phyloP scores from a whole-genome alignment of 23 tunicate species.

The Oikopleura dioica region DNA sequence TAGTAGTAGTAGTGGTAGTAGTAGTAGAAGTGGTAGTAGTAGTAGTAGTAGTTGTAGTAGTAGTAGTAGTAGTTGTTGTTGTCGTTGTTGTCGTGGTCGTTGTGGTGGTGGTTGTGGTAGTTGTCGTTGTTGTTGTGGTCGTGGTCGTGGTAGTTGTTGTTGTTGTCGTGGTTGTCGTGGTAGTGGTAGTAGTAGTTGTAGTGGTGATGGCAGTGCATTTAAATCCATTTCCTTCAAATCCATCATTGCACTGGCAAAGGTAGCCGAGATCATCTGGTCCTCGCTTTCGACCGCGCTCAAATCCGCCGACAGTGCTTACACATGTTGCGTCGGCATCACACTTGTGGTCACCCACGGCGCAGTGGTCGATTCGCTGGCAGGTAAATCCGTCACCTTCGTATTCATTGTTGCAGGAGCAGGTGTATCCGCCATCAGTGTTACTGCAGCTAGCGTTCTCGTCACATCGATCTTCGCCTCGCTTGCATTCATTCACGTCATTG shows the following conservation, averaged over 20 bases:
- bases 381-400: neutral
- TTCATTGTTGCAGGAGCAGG: neutral
- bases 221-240: neutral
- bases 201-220: neutral
- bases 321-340: slow-evolving; percentile 4
- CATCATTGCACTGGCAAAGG: neutral
- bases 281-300: neutral
- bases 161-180: neutral
- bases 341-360: neutral
- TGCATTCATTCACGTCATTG: neutral
- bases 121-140: slow-evolving; percentile 4
- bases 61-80: slow-evolving; percentile 2
- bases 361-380: neutral
- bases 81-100: slow-evolving; percentile 7
- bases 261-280: neutral
- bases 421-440: slow-evolving; percentile 2
- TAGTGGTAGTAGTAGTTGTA: neutral
- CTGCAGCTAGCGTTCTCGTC: neutral
- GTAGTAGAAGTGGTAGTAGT: slow-evolving; percentile 3
- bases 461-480: neutral
- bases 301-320: neutral
- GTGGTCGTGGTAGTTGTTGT: slow-evolving; percentile 6
- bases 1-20: slow-evolving; percentile 1
- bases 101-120: slow-evolving; percentile 9
- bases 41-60: slow-evolving; percentile 12